Evolutionary conservation across 2,797 vertebrate species (phyloP).

Genomic region (Ispidina lecontei): DNA sequence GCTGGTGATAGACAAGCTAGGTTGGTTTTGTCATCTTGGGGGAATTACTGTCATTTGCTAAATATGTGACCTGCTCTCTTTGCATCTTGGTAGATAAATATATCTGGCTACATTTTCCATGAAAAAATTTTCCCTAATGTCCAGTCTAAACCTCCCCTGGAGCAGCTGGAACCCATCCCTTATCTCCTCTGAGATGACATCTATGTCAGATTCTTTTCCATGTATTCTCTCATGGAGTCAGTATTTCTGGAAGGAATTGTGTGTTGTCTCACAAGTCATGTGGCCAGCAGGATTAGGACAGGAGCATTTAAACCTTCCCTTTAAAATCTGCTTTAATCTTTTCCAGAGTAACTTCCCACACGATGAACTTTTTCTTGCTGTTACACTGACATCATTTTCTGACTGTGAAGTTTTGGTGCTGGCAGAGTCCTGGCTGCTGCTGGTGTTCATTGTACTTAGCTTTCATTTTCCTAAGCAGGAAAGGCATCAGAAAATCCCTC

Average conservation of each 20-base stretch:
- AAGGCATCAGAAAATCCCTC: background rate
- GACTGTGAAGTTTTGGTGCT: background rate
- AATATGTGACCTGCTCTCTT: background rate
- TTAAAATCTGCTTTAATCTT: background rate
- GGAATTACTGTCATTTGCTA: conserved; percentile 19
- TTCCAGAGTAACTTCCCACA: background rate
- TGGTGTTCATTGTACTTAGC: background rate
- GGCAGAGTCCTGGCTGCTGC: background rate
- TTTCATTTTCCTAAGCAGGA: background rate
- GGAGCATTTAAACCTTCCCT: background rate
- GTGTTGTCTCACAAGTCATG: background rate
- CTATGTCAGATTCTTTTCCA: background rate
- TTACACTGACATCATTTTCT: background rate
- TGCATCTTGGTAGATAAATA: background rate
- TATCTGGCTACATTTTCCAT: no score
- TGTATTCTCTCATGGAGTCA: background rate
- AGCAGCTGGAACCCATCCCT: no score
- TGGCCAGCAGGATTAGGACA: background rate
- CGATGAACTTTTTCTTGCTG: background rate
- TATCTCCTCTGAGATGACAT: no score
- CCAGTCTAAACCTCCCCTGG: no score
- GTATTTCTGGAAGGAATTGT: background rate
- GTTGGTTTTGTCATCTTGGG: background rate
- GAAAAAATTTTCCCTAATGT: no score
- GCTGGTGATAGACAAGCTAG: conserved; percentile 21